phyloP scores from a whole-genome alignment of 2,888 invertebrate genomes.

The Parthenolecanium corni region DNA sequence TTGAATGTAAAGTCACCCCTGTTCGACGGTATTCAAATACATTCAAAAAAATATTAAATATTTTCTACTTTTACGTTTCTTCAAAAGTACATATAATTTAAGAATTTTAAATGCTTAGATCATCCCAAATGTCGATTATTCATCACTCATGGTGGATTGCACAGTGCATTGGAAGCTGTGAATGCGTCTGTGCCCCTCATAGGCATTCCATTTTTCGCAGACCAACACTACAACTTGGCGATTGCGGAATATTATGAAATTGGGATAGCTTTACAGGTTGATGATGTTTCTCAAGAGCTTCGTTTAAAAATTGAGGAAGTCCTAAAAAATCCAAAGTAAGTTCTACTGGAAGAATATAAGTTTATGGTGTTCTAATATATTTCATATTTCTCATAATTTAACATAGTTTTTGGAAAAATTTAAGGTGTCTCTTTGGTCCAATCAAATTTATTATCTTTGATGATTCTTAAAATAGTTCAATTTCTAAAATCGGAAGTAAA shows the following conservation, averaged over 20 bases:
- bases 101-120: conserved; percentile 10
- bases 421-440: too few species aligned
- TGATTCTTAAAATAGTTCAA: too few species aligned
- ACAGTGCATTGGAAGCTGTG: conserved; percentile 28
- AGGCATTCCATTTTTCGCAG: conserved; percentile 30
- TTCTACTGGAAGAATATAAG: neutral
- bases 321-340: conserved; percentile 26
- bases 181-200: conserved; percentile 25
- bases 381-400: too few species aligned
- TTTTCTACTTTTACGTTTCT: too few species aligned
- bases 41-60: too few species aligned
- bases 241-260: conserved; percentile 18
- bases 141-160: conserved; percentile 30
- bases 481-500: too few species aligned
- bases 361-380: too few species aligned
- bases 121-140: conserved; percentile 29
- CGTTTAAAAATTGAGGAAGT: conserved; percentile 5
- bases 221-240: conserved; percentile 26
- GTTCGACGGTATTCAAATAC: too few species aligned
- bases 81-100: too few species aligned
- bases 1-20: too few species aligned
- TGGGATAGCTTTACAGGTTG: conserved; percentile 9
- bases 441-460: too few species aligned
- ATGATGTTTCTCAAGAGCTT: conserved; percentile 11
- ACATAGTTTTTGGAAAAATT: too few species aligned